phyloP scores from a whole-genome alignment of 2,888 invertebrate species.

The Himalopsyche kuldschensis region DNA sequence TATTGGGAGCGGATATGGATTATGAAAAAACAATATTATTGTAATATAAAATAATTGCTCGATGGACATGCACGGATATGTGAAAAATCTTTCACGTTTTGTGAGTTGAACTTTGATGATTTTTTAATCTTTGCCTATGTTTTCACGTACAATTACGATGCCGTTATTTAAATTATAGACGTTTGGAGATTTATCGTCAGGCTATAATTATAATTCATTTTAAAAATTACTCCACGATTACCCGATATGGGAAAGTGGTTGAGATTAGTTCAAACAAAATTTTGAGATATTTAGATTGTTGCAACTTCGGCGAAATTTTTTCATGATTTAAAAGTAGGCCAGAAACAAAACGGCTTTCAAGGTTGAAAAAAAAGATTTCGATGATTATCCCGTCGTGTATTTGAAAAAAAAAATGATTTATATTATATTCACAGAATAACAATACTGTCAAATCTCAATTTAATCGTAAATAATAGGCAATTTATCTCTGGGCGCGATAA shows the following conservation, averaged over 20 bases:
- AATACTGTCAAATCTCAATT: too few species aligned
- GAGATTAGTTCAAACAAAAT: neutral
- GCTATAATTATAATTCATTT: neutral
- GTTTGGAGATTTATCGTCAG: neutral
- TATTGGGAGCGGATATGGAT: too few species aligned
- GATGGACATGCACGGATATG: too few species aligned
- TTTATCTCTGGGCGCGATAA: too few species aligned
- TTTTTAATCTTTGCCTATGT: neutral
- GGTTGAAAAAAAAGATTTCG: neutral
- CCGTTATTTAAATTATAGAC: constrained; percentile 4
- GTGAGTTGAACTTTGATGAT: neutral
- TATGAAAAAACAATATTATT: too few species aligned
- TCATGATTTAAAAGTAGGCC: neutral
- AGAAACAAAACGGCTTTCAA: neutral
- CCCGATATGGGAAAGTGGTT: neutral
- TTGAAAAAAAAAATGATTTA: too few species aligned
- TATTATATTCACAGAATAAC: too few species aligned
- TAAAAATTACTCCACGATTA: neutral
- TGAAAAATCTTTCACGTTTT: neutral
- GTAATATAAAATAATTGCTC: too few species aligned
- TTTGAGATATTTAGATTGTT: neutral
- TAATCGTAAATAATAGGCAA: too few species aligned
- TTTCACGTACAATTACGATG: neutral
- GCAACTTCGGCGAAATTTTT: neutral
- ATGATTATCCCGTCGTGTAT: too few species aligned